Percentiles rank a stretch among this genome's conserved stretches.
phyloP scores from a whole-genome alignment of 2,888 invertebrate genomes.

The Drosophila neotestacea region DNA sequence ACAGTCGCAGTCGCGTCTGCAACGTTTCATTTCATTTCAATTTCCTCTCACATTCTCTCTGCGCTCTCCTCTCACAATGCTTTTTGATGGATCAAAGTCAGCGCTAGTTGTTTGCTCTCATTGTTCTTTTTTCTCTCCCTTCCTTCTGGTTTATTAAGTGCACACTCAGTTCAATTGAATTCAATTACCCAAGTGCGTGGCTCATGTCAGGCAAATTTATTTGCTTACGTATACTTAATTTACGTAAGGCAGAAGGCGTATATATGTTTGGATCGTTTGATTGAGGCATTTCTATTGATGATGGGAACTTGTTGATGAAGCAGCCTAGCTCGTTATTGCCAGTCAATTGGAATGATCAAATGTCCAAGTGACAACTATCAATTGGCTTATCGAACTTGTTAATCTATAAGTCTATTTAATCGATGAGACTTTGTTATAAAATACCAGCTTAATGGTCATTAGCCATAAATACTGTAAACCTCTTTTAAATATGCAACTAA shows the following conservation, averaged over 20 bases:
- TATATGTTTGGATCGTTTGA: conserved; percentile 2
- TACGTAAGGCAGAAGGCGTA: conserved; percentile 48
- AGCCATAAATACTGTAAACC: background rate
- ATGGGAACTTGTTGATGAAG: background rate
- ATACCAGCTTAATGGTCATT: background rate
- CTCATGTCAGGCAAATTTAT: conserved; percentile 71
- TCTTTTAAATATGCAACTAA: background rate
- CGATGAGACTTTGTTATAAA: background rate
- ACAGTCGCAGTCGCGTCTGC: conserved; percentile 5
- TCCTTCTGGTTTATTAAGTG: conserved; percentile 37
- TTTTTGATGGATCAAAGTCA: conserved; percentile 59
- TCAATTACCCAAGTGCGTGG: conserved; percentile 74
- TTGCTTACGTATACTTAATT: conserved; percentile 77
- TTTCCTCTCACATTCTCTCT: conserved; percentile 29
- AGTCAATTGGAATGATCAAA: conserved; percentile 1
- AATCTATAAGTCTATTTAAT: background rate
- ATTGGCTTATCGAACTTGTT: background rate
- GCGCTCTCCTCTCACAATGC: conserved; percentile 13
- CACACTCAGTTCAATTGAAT: conserved; percentile 74
- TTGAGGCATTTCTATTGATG: conserved; percentile 1
- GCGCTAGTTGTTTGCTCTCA: conserved; percentile 34
- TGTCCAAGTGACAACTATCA: background rate
- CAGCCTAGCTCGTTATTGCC: background rate
- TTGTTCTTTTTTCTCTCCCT: conserved; percentile 19
- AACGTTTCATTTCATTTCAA: conserved; percentile 67